Evolutionary conservation across 2,797 vertebrate species (phyloP).

Genomic region (Hypotaenidia philippensis): DNA sequence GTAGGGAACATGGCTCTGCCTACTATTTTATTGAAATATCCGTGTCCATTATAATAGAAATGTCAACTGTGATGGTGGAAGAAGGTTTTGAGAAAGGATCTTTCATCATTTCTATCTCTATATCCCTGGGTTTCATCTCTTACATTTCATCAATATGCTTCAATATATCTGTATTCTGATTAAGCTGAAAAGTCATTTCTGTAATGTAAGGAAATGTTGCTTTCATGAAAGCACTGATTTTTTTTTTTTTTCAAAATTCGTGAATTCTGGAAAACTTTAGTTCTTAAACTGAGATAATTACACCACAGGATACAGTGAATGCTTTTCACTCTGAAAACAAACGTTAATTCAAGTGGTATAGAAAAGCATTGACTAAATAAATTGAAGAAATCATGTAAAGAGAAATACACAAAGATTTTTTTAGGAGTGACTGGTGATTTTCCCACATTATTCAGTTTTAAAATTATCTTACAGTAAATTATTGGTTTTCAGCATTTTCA

Average conservation of each 20-base stretch:
- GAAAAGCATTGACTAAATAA: background rate
- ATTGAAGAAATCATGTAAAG: background rate
- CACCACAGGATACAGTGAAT: background rate
- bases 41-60: background rate
- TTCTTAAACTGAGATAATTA: background rate
- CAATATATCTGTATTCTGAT: background rate
- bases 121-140: background rate
- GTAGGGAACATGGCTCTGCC: background rate
- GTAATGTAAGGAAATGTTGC: background rate
- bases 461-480: background rate
- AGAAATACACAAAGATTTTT: background rate
- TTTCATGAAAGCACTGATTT: background rate
- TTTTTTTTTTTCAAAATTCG: background rate
- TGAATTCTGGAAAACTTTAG: background rate
- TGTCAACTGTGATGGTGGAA: background rate
- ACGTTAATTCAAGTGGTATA: background rate
- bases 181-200: background rate
- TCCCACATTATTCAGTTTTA: background rate
- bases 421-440: background rate
- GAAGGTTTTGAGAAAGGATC: background rate
- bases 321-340: background rate
- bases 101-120: background rate
- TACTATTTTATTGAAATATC: background rate
- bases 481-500: background rate
- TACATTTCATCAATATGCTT: background rate